Conservation (phyloP, 2,888 invertebrate species). For the Peribatodes rhomboidaria region DNA sequence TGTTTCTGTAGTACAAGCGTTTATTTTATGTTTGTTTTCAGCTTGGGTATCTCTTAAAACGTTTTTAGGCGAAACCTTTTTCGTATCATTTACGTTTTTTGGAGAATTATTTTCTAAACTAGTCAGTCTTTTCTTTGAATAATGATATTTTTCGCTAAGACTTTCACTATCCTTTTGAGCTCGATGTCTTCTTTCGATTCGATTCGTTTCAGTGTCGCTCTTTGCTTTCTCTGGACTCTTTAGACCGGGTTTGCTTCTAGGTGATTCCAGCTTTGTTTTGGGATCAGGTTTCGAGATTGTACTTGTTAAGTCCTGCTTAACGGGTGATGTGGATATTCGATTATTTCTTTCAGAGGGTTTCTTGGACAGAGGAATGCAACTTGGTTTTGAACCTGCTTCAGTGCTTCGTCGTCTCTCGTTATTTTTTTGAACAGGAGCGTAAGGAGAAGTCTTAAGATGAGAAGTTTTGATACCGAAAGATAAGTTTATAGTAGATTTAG, state of each 20-base stretch:
- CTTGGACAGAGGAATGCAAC: constrained; percentile 79
- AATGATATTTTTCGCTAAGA: constrained; percentile 84
- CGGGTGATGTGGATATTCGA: constrained; percentile 70
- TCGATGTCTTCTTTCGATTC: constrained; percentile 79
- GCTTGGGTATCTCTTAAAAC: constrained; percentile 66
- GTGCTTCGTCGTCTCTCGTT: constrained; percentile 73
- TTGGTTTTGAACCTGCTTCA: constrained; percentile 72
- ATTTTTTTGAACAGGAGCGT: constrained; percentile 62
- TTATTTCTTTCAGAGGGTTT: constrained; percentile 69
- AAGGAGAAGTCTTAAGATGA: constrained; percentile 64
- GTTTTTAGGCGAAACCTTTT: constrained; percentile 71
- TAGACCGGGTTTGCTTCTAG: constrained; percentile 63
- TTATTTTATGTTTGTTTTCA: constrained; percentile 63
- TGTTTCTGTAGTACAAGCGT: constrained; percentile 63
- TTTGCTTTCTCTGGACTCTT: constrained; percentile 79
- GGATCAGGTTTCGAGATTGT: constrained; percentile 61
- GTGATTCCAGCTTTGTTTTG: constrained; percentile 69
- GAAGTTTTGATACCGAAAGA: constrained; percentile 73
- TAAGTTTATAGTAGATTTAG: constrained; percentile 76
- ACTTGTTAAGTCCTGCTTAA: constrained; percentile 72
- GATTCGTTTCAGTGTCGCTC: constrained; percentile 76
- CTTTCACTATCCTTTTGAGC: constrained; percentile 83
- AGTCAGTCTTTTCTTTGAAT: constrained; percentile 87
- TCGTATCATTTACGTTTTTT: constrained; percentile 74
- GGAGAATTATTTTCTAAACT: constrained; percentile 83